Base-by-base conservation (phyloP, 1,140 invertebrate species). In the Antheraea mylitta region DNA sequence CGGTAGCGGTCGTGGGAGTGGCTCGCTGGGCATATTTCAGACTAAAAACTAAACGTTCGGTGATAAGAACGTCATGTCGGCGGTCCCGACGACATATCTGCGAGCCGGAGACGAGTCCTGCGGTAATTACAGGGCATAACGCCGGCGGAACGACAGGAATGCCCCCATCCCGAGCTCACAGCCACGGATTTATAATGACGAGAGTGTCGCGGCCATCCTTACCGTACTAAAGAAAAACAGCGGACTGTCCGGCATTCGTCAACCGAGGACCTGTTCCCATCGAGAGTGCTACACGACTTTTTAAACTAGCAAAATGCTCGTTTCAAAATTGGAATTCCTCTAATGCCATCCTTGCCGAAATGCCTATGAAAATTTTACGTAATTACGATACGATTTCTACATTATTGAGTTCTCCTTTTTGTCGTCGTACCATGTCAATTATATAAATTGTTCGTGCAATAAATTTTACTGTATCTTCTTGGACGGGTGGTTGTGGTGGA, bases 401-500 rank as follows among this genome's bases (percentile, higher is more conserved):
- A 85, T 85, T 84, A 81, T 83, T 86, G 85, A 86, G 82, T 81
- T 89, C 84, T 89, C 84, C 87, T 91, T 91, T 90, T 91, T 91
- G 11, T 53, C 13, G 45, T 53, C 16, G 87, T 86, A 81, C 82
- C 87, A 80, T 74, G 87, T 91, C 87, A 91, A 90, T 91, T 91
- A 91, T 91, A 88, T 90, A 89, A 90, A 91, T 90, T 89, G 87
- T 91, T 88, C 80, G 87, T 89, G 89, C 84, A 90, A 91, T 90
- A 90, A 91, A 90, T 91, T 91, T 90, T 67, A 71, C 82, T 86
- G 86, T 91, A 90, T 91, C 89, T 89, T 75, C 75, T 72, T 68
- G 78, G 86, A 87, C 82, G 86, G 80, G 80, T 85, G 85, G 80
- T 78, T 79, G 79, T 74, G 79, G 79, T 73, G 85, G 89, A 88